Percentiles rank a stretch among this genome's conserved stretches.
Evolutionary conservation across 2,888 invertebrate species (phyloP).

Genomic region (Cybosia mesomella): DNA sequence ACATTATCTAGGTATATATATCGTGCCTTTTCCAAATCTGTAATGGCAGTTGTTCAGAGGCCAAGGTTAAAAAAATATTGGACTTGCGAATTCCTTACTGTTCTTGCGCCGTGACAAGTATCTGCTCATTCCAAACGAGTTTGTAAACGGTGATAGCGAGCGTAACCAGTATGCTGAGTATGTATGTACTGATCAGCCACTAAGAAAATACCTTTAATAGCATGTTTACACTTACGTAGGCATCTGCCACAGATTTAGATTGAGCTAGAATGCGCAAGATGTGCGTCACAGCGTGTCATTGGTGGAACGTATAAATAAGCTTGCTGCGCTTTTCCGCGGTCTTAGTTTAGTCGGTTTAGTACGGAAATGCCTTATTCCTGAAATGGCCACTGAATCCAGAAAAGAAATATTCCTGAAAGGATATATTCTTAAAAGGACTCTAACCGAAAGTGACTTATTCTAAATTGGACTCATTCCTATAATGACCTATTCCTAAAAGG

Average conservation of each 20-base stretch:
- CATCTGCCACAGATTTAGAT: neutral
- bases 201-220: neutral
- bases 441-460: too few relatives aligned
- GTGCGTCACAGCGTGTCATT: neutral
- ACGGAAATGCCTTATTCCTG: too few relatives aligned
- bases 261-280: neutral
- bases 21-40: neutral
- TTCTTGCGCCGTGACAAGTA: neutral
- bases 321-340: neutral
- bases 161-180: neutral
- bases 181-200: neutral
- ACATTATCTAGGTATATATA: neutral
- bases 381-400: too few relatives aligned
- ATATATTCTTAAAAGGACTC: too few relatives aligned
- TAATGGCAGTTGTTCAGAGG: neutral
- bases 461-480: too few relatives aligned
- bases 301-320: neutral
- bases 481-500: too few relatives aligned
- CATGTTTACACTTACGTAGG: slow-evolving; percentile 8
- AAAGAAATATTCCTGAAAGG: too few relatives aligned
- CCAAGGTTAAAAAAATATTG: neutral
- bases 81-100: neutral
- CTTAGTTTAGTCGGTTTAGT: too few relatives aligned
- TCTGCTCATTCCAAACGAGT: slow-evolving; percentile 1
- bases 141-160: slow-evolving; percentile 4